Percentiles rank a stretch among this genome's conserved stretches.
phyloP scores from a whole-genome alignment of 2,888 invertebrate genomes.

The Crocallis elinguaria region DNA sequence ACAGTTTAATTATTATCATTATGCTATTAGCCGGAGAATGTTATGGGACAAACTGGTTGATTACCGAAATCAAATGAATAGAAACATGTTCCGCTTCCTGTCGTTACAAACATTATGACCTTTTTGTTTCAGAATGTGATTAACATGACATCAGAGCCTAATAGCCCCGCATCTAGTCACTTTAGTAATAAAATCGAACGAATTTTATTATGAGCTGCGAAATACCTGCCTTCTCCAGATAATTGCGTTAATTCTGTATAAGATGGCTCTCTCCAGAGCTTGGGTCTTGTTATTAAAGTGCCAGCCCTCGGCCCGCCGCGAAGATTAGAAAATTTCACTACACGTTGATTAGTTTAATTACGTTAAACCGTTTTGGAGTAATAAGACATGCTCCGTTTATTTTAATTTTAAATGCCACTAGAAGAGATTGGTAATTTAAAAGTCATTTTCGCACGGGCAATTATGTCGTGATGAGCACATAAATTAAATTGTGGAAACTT shows the following conservation, averaged over 20 bases:
- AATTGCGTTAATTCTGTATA: slow-evolving; percentile 14
- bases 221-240: neutral
- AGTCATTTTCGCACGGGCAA: neutral
- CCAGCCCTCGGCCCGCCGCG: slow-evolving; percentile 26
- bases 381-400: slow-evolving; percentile 32
- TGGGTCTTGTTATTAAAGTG: slow-evolving; percentile 28
- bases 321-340: slow-evolving; percentile 46
- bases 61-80: slow-evolving; percentile 14
- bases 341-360: slow-evolving; percentile 41
- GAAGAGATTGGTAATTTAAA: neutral
- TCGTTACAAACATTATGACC: slow-evolving; percentile 11
- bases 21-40: slow-evolving; percentile 13
- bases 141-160: slow-evolving; percentile 16
- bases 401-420: slow-evolving; percentile 6
- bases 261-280: slow-evolving; percentile 5
- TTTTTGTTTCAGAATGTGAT: slow-evolving; percentile 8
- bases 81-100: slow-evolving; percentile 25
- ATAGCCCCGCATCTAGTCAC: neutral
- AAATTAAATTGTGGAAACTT: neutral
- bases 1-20: slow-evolving; percentile 20
- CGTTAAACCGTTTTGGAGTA: slow-evolving; percentile 23
- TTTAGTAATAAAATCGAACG: slow-evolving; percentile 3
- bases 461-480: neutral
- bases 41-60: slow-evolving; percentile 19
- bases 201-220: slow-evolving; percentile 9